phyloP scores from a whole-genome alignment of 2,113 vertebrate genomes.

The Heterocephalus glaber region DNA sequence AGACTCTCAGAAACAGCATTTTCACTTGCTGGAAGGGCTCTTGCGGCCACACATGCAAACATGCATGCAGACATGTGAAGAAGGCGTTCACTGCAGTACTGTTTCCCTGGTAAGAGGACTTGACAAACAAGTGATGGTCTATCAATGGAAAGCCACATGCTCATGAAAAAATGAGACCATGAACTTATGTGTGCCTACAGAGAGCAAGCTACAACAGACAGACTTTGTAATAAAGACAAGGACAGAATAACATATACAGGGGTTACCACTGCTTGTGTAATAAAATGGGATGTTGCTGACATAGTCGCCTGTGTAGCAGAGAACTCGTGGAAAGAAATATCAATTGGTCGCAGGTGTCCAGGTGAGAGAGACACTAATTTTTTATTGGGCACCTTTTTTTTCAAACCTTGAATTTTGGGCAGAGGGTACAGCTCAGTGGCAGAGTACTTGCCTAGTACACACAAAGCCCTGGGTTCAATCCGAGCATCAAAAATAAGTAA shows the following conservation, averaged over 20 bases:
- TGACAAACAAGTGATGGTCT: neutral
- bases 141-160: neutral
- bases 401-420: neutral
- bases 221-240: neutral
- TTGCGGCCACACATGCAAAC: neutral
- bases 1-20: neutral
- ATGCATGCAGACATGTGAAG: rapidly evolving
- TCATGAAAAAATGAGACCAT: neutral
- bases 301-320: neutral
- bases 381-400: neutral
- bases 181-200: neutral
- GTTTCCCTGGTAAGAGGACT: neutral
- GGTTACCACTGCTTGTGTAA: neutral
- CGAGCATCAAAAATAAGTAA: neutral
- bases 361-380: neutral
- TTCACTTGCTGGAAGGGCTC: neutral
- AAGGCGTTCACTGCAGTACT: neutral
- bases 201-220: neutral
- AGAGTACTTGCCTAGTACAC: neutral
- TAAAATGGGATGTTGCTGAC: neutral
- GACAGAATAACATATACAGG: neutral
- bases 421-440: neutral
- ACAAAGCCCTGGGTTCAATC: neutral
- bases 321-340: constrained; percentile 6
- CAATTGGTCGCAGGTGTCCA: neutral